A percentile compares a stretch with the other conserved stretches of the same genome.
phyloP scores from a whole-genome alignment of 1,140 invertebrate genomes.

The Drosophila kohkoa region DNA sequence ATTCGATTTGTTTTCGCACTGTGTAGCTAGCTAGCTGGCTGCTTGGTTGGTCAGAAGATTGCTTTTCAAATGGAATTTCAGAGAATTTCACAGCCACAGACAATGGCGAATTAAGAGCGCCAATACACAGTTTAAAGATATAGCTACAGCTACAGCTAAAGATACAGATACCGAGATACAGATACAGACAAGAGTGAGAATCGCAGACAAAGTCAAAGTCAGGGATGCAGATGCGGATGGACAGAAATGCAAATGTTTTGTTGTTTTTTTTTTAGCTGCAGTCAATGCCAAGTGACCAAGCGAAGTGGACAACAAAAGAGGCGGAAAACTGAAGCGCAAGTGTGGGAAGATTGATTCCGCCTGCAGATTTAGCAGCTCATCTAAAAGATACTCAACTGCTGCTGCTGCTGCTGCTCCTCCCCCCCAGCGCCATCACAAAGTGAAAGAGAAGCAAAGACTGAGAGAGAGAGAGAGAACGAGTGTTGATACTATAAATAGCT shows the following conservation, averaged over 20 bases:
- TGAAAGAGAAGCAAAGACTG: background rate
- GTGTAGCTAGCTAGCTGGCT: constrained; percentile 42
- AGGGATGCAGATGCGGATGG: constrained; percentile 36
- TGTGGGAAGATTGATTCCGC: constrained; percentile 24
- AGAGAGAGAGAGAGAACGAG: background rate
- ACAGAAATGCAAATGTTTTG: constrained; percentile 58
- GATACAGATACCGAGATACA: constrained; percentile 49
- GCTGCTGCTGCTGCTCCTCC: background rate
- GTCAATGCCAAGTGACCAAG: constrained; percentile 65
- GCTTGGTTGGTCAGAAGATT: constrained; percentile 16
- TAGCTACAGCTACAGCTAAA: constrained; percentile 19
- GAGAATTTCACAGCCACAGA: constrained; percentile 43
- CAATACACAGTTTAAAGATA: constrained; percentile 20
- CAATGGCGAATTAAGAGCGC: constrained; percentile 50
- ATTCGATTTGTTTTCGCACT: background rate
- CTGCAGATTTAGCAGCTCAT: constrained; percentile 29
- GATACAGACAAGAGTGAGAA: constrained; percentile 44
- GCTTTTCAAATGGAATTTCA: constrained; percentile 20
- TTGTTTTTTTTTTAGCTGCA: constrained; percentile 16
- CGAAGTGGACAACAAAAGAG: constrained; percentile 31
- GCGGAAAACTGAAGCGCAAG: background rate
- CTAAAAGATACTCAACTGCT: constrained; percentile 35
- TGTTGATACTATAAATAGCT: constrained; percentile 52
- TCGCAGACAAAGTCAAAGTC: constrained; percentile 56
- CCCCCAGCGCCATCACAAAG: constrained; percentile 9